Evolutionary conservation across 2,797 vertebrate species (phyloP), one percentile per base, ranked within the genome.

Genomic region (Labeo calbasu): DNA sequence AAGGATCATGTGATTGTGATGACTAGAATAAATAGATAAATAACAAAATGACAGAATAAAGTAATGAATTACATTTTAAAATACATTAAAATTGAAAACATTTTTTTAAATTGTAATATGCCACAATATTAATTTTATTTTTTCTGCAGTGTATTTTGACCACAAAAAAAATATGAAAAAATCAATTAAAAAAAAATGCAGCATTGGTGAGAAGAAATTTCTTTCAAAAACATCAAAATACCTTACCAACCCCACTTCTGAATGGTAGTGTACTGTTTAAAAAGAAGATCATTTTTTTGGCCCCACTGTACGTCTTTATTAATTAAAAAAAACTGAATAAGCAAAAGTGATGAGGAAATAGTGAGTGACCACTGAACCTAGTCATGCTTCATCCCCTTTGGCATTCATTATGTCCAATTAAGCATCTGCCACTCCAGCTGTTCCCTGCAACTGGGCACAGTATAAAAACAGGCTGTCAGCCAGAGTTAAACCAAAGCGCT

Each of bases 381-480:
- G 59, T 51, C 40, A 68, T 69, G 51, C 50, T 55, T 21, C 63
- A 55, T 86, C 61, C 57, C 84, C 61, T 68, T 59, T 76, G 78
- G 70, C 73, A 83, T 89, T 94, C 92, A 92, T 94, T 94, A 93
- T 78, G 85, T 92, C 87, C 90, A 94, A 94, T 94, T 94, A 94
- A 82, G 88, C 85, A 89, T 81, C 87, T 81, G 88, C 89, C 92
- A 88, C 70, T 93, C 90, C 84, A 57, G 5, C 70, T 17, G 70
- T 86, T 79, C 87, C 63, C 70, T 82, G 61, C 79, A 89, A 89
- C 81, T 82, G 68, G 87, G 87, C 88, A 85, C 86, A 86, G 84
- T 87, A 88, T 80, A 90, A 93, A 93, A 95, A 92, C 90, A 93
- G 88, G 82, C 86, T 92, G 94, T 93, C 93, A 90, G 79, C 86